Conservation (phyloP, 2,888 invertebrate genomes). For the Drosophila eohydei region DNA sequence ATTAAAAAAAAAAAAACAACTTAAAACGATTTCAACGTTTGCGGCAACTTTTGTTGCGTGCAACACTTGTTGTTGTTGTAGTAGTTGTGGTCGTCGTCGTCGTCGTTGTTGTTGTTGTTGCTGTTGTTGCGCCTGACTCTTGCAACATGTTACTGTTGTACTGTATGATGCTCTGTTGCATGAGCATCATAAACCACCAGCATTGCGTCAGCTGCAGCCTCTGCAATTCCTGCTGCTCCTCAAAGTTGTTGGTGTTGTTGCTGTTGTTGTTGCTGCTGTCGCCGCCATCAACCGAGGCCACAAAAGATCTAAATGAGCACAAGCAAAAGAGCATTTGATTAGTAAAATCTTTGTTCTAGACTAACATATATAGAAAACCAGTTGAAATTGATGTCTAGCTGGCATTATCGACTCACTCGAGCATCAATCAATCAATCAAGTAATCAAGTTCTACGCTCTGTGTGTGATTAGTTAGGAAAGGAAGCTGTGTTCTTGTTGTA, state of each 20-base stretch:
- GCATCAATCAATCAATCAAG: slow-evolving; percentile 68
- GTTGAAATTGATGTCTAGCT: slow-evolving; percentile 45
- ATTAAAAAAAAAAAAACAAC: slow-evolving; percentile 17
- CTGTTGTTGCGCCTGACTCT: slow-evolving; percentile 5
- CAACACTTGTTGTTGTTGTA: slow-evolving; percentile 9
- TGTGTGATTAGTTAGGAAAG: slow-evolving; percentile 30
- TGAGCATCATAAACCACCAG: slow-evolving; percentile 83
- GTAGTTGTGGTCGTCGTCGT: slow-evolving; percentile 4
- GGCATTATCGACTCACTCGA: slow-evolving; percentile 82
- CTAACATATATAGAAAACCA: slow-evolving; percentile 26
- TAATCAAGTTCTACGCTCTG: slow-evolving; percentile 41
- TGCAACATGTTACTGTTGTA: slow-evolving; percentile 45
- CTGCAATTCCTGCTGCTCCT: slow-evolving; percentile 47
- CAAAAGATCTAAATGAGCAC: slow-evolving; percentile 73
- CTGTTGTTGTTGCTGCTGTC: slow-evolving; percentile 29
- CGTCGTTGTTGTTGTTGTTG: neutral
- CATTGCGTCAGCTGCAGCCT: slow-evolving; percentile 81
- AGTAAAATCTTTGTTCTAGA: neutral
- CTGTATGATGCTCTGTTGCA: slow-evolving; percentile 81
- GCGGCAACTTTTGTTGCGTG: slow-evolving; percentile 46
- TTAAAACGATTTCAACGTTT: slow-evolving; percentile 36
- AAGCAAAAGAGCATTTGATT: slow-evolving; percentile 9
- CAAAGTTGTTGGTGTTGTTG: slow-evolving; percentile 37
- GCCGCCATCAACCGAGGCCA: slow-evolving; percentile 69
- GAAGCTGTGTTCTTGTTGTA: slow-evolving; percentile 29